Base-by-base conservation (phyloP, 1,140 invertebrate species). In the Zaprionus lachaisei region DNA sequence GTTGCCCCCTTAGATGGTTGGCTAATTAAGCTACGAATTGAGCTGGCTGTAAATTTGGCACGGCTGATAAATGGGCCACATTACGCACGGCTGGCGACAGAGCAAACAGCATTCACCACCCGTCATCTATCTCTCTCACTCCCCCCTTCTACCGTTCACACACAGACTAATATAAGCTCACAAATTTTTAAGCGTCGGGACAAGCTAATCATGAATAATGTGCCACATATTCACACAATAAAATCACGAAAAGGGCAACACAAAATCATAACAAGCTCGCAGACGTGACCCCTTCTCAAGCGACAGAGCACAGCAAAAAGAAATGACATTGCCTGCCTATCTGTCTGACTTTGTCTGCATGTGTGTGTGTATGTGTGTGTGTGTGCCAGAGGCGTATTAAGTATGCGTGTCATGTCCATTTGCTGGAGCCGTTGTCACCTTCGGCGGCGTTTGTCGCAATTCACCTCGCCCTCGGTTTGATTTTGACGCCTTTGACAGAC, bases 321-420 rank as follows among this genome's bases (percentile, higher is more conserved):
- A 44, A 26, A 54, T 3, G 12, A 20, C 11, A 51, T 14, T 38
- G 15, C 20, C 26, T n/a, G 24, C 7, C 17, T 22, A 22, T 22
- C n/a, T 15, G 2, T n/a, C 24, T 26, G 22, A 61, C 54, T 67
- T 12, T 44, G 9, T 1, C 11, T 15, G 38, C 44, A 41, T 47
- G 24, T 2, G 31, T 54, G 6, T 17, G 15, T 22, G 20, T 20
- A 1, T 15, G 22, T 28, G 12, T 64, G 14, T 28, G 56, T 49
- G 56, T 60, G 38, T 34, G 6, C 31, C 31, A 3, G 41, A n/a
- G n/a, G 66, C 76, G 55, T 80, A 87, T 87, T 87, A 78, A 87
- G 80, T 87, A 87, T 87, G 83, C 83, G 83, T 89, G 84, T 83
- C 84, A 80, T 87, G 83, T 87, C 72, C 80, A 83, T 87, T 87